Conservation (phyloP, 2,797 vertebrate species). For the Sebastes reedi region DNA sequence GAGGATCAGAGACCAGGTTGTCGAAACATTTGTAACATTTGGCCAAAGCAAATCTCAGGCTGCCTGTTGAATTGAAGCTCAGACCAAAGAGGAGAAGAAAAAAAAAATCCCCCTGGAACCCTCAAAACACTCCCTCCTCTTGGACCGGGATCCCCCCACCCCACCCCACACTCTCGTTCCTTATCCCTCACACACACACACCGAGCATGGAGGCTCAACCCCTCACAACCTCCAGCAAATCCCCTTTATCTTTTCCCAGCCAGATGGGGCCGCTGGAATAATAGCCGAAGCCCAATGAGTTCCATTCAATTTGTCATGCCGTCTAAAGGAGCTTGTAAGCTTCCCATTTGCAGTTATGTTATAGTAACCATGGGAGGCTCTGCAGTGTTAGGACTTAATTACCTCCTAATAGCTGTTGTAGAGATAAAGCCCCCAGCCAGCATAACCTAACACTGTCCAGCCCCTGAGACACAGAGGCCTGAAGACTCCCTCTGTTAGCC, state of each 20-base stretch:
- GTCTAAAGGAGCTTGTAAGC: slow-evolving; percentile 90
- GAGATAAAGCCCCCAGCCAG: slow-evolving; percentile 83
- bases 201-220: slow-evolving; percentile 74
- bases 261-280: slow-evolving; percentile 87
- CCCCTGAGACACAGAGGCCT: slow-evolving; percentile 58
- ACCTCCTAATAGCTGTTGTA: slow-evolving; percentile 90
- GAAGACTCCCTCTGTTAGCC: slow-evolving; percentile 69
- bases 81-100: slow-evolving; percentile 61
- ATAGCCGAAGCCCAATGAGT: slow-evolving; percentile 86
- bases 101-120: slow-evolving; percentile 70
- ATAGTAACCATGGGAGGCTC: slow-evolving; percentile 87
- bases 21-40: slow-evolving; percentile 91
- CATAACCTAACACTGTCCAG: slow-evolving; percentile 56
- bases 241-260: slow-evolving; percentile 87
- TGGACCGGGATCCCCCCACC: slow-evolving; percentile 39
- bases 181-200: slow-evolving; percentile 66
- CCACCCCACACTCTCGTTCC: slow-evolving; percentile 30
- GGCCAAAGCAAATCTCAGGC: slow-evolving; percentile 85
- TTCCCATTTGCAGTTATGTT: slow-evolving; percentile 86
- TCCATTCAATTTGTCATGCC: slow-evolving; percentile 91
- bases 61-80: slow-evolving; percentile 82
- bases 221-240: slow-evolving; percentile 85
- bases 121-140: slow-evolving; percentile 69
- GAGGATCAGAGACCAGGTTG: slow-evolving; percentile 88
- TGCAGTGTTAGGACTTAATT: slow-evolving; percentile 95